Percentiles rank a stretch among this genome's conserved stretches.
These are phyloP conservation scores for Ophioderma brevispina DNA, from an alignment of 35 echinoderm and acorn worm species.

Conservation along the genomic window DNA sequence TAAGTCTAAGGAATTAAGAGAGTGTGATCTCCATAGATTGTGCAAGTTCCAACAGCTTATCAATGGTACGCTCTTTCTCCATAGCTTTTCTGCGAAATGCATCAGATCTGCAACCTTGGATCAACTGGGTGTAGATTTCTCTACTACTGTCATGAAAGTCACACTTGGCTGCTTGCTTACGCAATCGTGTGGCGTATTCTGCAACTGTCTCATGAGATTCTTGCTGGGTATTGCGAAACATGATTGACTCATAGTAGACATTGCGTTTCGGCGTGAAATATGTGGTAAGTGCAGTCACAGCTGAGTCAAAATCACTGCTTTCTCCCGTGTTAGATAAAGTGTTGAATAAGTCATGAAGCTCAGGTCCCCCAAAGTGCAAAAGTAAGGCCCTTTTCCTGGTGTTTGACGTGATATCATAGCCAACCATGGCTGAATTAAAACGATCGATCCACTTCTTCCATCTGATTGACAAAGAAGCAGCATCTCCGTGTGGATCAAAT, in stretches of 20 bases:
- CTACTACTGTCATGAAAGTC: slow-evolving; percentile 38
- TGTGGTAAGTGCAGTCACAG: slow-evolving; percentile 8
- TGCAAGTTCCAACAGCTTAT: too few species aligned
- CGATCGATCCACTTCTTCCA: slow-evolving; percentile 63
- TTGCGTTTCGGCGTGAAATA: slow-evolving; percentile 49
- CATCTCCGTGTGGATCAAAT: too few species aligned
- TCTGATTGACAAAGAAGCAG: background rate
- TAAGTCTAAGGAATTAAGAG: too few species aligned
- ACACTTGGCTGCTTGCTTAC: slow-evolving; percentile 43
- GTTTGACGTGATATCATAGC: slow-evolving; percentile 31
- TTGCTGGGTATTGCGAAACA: slow-evolving; percentile 56
- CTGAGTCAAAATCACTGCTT: slow-evolving; percentile 27
- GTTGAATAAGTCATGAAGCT: slow-evolving; percentile 27
- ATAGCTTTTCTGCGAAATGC: too few species aligned
- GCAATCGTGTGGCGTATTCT: slow-evolving; percentile 31
- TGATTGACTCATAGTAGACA: slow-evolving; percentile 34
- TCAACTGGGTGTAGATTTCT: slow-evolving; percentile 65
- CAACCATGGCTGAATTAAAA: slow-evolving; percentile 43
- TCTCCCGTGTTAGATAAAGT: slow-evolving; percentile 48
- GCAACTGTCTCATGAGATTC: slow-evolving; percentile 36
- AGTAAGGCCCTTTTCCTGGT: slow-evolving; percentile 54
- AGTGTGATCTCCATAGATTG: too few species aligned
- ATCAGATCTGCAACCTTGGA: slow-evolving; percentile 36
- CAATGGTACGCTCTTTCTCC: too few species aligned
- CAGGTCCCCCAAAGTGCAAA: slow-evolving; percentile 54